These are phyloP conservation scores for Aviceda subcristata DNA, from an alignment of 2,113 vertebrate genomes.

Conservation along the genomic window DNA sequence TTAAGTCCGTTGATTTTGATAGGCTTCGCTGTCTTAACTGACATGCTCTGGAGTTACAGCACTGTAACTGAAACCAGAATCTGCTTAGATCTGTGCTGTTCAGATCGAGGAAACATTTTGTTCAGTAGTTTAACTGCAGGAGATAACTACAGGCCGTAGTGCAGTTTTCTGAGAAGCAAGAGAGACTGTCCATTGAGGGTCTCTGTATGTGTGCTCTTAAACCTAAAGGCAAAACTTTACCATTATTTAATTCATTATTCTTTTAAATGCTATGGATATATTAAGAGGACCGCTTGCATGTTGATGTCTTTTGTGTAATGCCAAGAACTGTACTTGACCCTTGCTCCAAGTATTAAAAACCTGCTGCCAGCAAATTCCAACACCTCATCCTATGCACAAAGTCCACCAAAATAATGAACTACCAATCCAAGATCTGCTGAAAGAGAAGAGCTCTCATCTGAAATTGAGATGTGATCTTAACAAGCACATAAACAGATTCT, in stretches of 20 bases:
- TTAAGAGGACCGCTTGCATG: background rate
- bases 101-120: background rate
- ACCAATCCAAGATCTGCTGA: background rate
- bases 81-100: background rate
- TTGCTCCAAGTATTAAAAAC: background rate
- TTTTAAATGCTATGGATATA: background rate
- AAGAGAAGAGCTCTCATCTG: background rate
- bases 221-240: background rate
- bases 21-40: background rate
- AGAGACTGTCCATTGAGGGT: background rate
- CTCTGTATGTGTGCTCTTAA: background rate
- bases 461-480: background rate
- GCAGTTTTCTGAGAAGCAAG: background rate
- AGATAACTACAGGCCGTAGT: background rate
- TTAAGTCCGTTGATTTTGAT: background rate
- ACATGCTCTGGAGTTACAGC: background rate
- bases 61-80: background rate
- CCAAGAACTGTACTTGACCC: background rate
- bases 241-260: background rate
- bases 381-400: background rate
- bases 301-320: background rate
- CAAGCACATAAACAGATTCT: background rate
- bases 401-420: background rate
- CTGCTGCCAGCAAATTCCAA: background rate
- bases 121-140: background rate